Base-by-base conservation (phyloP, 2,888 invertebrate species). In the Arrhopalites spinosus region DNA sequence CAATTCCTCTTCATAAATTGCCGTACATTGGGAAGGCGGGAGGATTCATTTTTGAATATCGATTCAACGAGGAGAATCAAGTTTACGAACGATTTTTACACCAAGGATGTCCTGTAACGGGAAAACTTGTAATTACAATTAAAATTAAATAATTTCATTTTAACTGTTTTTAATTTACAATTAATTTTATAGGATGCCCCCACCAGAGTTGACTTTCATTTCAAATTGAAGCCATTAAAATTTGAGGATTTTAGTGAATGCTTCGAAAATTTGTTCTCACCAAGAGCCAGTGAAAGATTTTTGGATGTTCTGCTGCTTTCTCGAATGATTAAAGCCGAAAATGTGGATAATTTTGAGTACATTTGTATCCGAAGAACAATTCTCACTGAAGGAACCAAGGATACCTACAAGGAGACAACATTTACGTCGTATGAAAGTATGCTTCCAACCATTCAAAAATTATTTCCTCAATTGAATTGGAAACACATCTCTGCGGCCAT, bases 261-360 rank as follows among this genome's bases (percentile, higher is more conserved):
- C 11, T 25, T 25, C 59, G 13, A 23, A 20, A 3, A 25, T 59
- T 27, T 59, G 13, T 25, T 13, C 27, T 25, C 5, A 59, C 59
- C 25, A 7, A 23, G 1, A 27, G 1, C 59, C 3, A 23, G 25
- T 27, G 13, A 13, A 2, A 27, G 0, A 25, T 59, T 2, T 27
- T 25, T 25, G 13, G 27, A 25, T 25, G 25, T 59, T 59, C 25
- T 59, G 3, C 27, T 59, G 1, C 25, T 59, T 7, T 13, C 27
- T 15, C 5, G 11, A 59, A 27, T 59, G 1, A 13, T 7, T 2
- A 59, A n/a, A 13, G 20, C 36, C 11, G 5, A 36, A 3, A 36
- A 11, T 36, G 5, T 11, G 11, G 29, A 1, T 5, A 53, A 69
- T 53, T 69, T 69, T 69, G 69, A 69, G 20, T 69, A 69, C n/a